Evolutionary conservation across 2,113 vertebrate species (phyloP).

Genomic region (Corydoras sp.): DNA sequence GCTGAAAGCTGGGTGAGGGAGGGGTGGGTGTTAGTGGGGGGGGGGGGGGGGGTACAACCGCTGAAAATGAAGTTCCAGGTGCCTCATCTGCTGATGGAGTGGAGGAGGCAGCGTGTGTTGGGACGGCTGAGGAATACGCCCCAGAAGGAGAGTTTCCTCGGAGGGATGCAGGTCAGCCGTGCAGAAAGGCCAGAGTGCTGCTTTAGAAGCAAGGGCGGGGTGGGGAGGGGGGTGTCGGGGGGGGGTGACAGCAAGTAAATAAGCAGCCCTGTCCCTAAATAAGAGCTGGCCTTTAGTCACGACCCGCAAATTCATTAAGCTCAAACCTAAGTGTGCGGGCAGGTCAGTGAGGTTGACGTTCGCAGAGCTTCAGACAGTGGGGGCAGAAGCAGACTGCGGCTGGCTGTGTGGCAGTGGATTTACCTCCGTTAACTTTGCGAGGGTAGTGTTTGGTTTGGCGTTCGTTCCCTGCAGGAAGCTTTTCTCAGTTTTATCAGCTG

Average conservation of each 20-base stretch:
- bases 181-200: conserved; percentile 43
- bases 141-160: conserved; percentile 26
- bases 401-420: neutral
- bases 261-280: conserved; percentile 49
- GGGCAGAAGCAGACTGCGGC: neutral
- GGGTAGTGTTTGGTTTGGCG: no score
- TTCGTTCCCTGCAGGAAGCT: no score
- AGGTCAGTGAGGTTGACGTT: neutral
- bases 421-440: no score
- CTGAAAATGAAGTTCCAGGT: conserved; percentile 28
- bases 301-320: conserved; percentile 54
- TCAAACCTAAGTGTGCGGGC: conserved; percentile 18
- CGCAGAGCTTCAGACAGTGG: neutral
- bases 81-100: neutral
- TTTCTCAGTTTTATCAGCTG: no score
- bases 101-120: no score
- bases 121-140: neutral
- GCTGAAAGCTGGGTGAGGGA: conserved; percentile 34
- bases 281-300: conserved; percentile 34
- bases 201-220: conserved; percentile 49
- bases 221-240: conserved; percentile 36
- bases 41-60: no score
- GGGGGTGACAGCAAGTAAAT: conserved; percentile 55
- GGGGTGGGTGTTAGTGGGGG: no score
- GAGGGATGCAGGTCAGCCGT: conserved; percentile 35